Evolutionary conservation across 2,888 invertebrate species (phyloP).

Genomic region (Apantesis nais): DNA sequence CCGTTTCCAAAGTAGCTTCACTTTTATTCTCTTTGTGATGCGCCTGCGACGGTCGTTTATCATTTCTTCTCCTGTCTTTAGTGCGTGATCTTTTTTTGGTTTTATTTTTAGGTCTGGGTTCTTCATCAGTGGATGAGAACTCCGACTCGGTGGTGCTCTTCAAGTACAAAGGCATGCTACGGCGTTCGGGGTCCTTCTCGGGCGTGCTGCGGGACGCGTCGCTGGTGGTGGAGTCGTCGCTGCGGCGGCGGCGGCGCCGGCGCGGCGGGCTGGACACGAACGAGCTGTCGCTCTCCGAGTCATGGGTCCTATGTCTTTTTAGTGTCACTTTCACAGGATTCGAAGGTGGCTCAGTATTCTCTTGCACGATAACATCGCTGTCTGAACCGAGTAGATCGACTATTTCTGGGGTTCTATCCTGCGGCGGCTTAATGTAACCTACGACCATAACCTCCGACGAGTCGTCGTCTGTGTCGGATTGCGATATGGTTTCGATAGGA

Average conservation of each 20-base stretch:
- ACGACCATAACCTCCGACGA: conserved; percentile 87
- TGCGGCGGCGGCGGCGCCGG: conserved; percentile 24
- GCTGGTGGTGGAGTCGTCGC: background rate
- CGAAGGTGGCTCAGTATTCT: conserved; percentile 46
- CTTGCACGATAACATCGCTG: conserved; percentile 78
- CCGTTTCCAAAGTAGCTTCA: conserved; percentile 37
- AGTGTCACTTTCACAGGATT: conserved; percentile 62
- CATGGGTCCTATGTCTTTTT: conserved; percentile 49
- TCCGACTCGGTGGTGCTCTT: conserved; percentile 29
- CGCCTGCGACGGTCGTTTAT: conserved; percentile 47
- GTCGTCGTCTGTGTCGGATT: conserved; percentile 79
- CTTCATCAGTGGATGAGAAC: conserved; percentile 33
- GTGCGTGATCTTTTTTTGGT: conserved; percentile 47
- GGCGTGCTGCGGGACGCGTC: background rate
- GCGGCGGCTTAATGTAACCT: conserved; percentile 88
- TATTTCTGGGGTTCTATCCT: conserved; percentile 88
- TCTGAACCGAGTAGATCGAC: conserved; percentile 86
- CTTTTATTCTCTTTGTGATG: conserved; percentile 45
- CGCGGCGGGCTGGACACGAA: conserved; percentile 49
- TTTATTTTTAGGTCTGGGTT: conserved; percentile 29
- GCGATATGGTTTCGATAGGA: conserved; percentile 79
- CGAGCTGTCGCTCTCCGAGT: conserved; percentile 57
- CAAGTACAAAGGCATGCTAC: conserved; percentile 25
- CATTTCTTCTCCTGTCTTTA: conserved; percentile 50
- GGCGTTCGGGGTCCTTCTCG: conserved; percentile 13